phyloP scores from a whole-genome alignment of 2,888 invertebrate genomes.

The Apotomis capreana region DNA sequence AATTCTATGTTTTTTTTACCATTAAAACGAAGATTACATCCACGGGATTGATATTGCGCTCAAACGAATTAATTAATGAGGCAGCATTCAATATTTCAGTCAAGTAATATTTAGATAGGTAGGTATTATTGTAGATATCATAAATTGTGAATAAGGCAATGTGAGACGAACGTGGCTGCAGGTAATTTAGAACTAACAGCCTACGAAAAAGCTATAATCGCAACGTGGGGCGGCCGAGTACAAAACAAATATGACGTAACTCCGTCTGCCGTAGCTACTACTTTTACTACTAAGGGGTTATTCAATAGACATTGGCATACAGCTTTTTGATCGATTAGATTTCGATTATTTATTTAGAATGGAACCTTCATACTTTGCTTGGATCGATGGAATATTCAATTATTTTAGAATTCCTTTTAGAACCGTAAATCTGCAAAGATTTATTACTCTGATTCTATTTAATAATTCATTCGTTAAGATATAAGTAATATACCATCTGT shows the following conservation, averaged over 20 bases:
- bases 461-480: constrained; percentile 2
- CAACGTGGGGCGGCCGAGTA: constrained; percentile 4
- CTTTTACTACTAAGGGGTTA: neutral
- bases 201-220: constrained; percentile 17
- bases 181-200: constrained; percentile 25
- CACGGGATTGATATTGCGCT: no score
- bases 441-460: neutral
- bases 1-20: no score
- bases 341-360: no score
- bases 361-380: neutral
- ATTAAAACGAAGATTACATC: no score
- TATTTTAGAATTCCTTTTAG: constrained; percentile 10
- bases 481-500: neutral
- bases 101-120: constrained; percentile 4
- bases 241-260: constrained; percentile 4
- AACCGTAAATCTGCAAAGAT: constrained; percentile 5
- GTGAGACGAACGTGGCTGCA: constrained; percentile 2
- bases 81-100: constrained; percentile 11
- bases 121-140: neutral
- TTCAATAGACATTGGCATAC: no score
- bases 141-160: constrained; percentile 13
- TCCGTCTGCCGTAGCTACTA: neutral
- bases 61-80: constrained; percentile 1
- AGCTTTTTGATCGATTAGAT: no score
- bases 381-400: neutral